A percentile compares a stretch with the other conserved stretches of the same genome.
These are phyloP conservation scores for Sorex araneus DNA, from an alignment of 2,113 vertebrate species.

Conservation along the genomic window DNA sequence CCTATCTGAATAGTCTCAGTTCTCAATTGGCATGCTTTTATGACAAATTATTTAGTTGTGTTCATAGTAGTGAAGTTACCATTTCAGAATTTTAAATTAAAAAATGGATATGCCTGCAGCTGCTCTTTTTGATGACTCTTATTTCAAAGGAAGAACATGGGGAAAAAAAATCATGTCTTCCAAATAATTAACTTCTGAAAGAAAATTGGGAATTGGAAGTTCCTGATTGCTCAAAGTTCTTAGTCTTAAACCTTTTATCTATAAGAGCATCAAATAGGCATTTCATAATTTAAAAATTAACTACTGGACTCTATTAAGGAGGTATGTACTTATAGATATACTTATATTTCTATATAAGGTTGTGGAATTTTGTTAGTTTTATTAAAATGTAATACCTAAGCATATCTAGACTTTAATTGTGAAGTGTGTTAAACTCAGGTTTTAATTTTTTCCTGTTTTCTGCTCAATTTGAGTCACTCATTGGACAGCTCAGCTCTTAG, in stretches of 20 bases:
- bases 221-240: neutral
- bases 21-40: neutral
- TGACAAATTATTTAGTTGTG: neutral
- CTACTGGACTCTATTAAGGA: neutral
- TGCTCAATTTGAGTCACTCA: neutral
- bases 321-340: neutral
- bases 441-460: neutral
- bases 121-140: neutral
- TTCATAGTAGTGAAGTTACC: constrained; percentile 11
- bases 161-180: neutral
- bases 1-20: neutral
- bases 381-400: neutral
- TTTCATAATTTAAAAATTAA: too few relatives aligned
- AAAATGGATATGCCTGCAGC: neutral
- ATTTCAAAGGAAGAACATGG: constrained; percentile 37
- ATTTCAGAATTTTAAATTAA: constrained; percentile 10
- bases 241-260: neutral
- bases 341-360: neutral
- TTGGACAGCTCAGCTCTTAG: too few relatives aligned
- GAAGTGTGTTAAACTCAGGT: neutral
- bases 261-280: neutral
- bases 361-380: neutral
- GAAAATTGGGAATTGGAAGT: neutral
- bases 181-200: neutral
- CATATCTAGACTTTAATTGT: neutral